Evolutionary conservation across 2,888 invertebrate species (phyloP).

Genomic region (Portevinia maculata): DNA sequence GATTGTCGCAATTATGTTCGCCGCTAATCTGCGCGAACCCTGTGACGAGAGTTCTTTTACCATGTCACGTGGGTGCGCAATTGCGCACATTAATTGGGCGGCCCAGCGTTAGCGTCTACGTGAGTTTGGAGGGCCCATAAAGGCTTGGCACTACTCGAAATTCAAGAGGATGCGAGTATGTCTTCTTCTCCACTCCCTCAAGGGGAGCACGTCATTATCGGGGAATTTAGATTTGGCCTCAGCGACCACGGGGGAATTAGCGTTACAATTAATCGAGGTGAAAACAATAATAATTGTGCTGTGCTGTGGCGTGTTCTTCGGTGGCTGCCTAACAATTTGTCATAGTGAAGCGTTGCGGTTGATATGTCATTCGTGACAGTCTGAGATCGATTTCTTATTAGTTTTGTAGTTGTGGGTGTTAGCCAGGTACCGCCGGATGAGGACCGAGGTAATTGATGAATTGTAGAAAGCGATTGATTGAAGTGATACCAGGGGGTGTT

Average conservation of each 20-base stretch:
- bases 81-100: conserved; percentile 41
- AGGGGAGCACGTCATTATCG: conserved; percentile 11
- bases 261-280: conserved; percentile 68
- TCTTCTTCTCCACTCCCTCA: conserved; percentile 50
- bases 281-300: conserved; percentile 69
- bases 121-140: conserved; percentile 11
- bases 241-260: conserved; percentile 53
- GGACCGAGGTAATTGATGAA: conserved; percentile 34
- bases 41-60: conserved; percentile 20
- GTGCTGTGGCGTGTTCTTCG: conserved; percentile 34
- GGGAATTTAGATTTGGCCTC: conserved; percentile 37
- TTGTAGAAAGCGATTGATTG: conserved; percentile 39
- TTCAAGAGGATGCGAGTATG: conserved; percentile 38
- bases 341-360: conserved; percentile 64
- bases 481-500: background rate
- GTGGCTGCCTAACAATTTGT: conserved; percentile 64
- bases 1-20: conserved; percentile 73
- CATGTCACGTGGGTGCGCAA: conserved; percentile 55
- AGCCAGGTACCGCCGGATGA: conserved; percentile 47
- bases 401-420: conserved; percentile 53
- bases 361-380: conserved; percentile 68
- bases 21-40: conserved; percentile 66
- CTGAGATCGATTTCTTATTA: conserved; percentile 59
- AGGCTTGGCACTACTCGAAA: conserved; percentile 46
- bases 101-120: conserved; percentile 15